These are phyloP conservation scores for Spondyliosoma cantharus DNA, from an alignment of 2,797 vertebrate species.

Conservation along the genomic window DNA sequence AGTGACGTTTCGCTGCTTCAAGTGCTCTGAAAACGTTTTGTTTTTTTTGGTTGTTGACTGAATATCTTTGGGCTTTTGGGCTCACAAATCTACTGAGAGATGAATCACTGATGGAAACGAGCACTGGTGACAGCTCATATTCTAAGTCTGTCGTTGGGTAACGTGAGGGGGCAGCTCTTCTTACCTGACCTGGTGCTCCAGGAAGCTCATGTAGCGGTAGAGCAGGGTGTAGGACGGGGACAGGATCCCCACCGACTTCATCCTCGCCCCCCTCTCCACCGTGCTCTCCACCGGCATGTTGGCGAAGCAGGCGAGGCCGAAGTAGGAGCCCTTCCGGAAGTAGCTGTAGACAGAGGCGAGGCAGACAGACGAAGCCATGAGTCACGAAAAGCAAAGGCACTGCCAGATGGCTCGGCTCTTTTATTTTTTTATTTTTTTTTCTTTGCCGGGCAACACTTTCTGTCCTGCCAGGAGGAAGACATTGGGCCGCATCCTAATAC, in stretches of 20 bases:
- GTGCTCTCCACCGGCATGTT: conserved; percentile 97
- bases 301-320: conserved; percentile 95
- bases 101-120: background rate
- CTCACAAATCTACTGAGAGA: background rate
- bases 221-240: conserved; percentile 95
- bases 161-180: conserved; percentile 53
- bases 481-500: conserved; percentile 51
- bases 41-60: background rate
- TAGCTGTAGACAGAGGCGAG: conserved; percentile 82
- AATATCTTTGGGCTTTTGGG: background rate
- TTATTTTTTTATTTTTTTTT: conserved; percentile 21
- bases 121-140: background rate
- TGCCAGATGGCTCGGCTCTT: conserved; percentile 71
- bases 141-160: background rate
- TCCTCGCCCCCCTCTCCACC: conserved; percentile 92
- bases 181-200: conserved; percentile 97
- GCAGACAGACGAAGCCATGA: conserved; percentile 56
- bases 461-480: conserved; percentile 58
- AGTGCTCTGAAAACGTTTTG: no score
- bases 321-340: conserved; percentile 94
- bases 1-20: no score
- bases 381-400: conserved; percentile 59
- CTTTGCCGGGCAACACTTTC: conserved; percentile 53
- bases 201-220: conserved; percentile 95
- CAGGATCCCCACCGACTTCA: conserved; percentile 97